phyloP scores from a whole-genome alignment of 92 coral and sea anemone species.

The Diadumene lineata region DNA sequence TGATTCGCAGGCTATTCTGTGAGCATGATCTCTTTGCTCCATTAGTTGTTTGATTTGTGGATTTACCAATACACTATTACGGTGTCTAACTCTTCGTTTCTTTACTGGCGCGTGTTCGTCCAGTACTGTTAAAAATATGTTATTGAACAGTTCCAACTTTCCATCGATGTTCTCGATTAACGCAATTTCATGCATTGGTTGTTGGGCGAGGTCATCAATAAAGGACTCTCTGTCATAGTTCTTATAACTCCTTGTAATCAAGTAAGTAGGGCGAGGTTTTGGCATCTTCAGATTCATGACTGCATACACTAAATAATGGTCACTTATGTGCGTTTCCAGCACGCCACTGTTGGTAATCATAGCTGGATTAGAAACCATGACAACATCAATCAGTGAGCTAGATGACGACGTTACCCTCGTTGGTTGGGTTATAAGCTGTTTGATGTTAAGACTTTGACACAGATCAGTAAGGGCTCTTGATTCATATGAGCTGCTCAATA shows the following conservation, averaged over 20 bases:
- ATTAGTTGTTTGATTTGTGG: constrained; percentile 33
- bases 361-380: background rate
- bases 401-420: constrained; percentile 29
- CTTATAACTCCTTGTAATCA: constrained; percentile 38
- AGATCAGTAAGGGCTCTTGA: constrained; percentile 14
- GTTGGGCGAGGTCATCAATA: constrained; percentile 9
- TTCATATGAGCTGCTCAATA: constrained; percentile 25
- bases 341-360: constrained; percentile 45
- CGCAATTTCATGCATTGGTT: constrained; percentile 43
- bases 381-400: constrained; percentile 28
- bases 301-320: constrained; percentile 51
- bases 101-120: constrained; percentile 41
- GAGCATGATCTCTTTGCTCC: constrained; percentile 18
- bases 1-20: constrained; percentile 31
- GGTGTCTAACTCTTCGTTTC: constrained; percentile 47
- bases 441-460: constrained; percentile 19
- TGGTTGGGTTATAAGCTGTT: constrained; percentile 17
- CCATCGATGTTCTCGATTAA: constrained; percentile 32
- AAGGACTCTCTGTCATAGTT: constrained; percentile 26
- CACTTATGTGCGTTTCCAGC: constrained; percentile 42
- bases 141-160: constrained; percentile 34
- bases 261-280: constrained; percentile 27
- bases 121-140: constrained; percentile 3
- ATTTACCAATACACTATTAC: constrained; percentile 39
- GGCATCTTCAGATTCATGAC: constrained; percentile 42